Evolutionary conservation across 2,113 vertebrate genomes (phyloP), one percentile per base, ranked within the genome.

Genomic region (Elephantulus edwardii): DNA sequence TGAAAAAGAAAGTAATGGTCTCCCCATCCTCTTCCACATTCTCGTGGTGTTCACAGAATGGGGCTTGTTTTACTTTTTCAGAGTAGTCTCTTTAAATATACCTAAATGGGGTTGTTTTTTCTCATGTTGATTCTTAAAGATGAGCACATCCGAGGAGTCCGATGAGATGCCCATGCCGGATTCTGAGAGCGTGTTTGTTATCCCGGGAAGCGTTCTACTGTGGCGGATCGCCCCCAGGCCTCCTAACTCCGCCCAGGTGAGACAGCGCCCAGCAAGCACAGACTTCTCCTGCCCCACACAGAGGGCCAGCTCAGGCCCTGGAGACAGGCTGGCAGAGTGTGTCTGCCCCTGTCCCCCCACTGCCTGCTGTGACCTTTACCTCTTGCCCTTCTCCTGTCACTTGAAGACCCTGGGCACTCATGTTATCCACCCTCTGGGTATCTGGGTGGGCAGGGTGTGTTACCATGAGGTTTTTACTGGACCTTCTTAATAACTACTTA

Each of bases 191-290:
- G 98, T 99, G 12, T 98, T 97, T 58, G 98, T 99, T 80, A 99
- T 99, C 95, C 98, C 99, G 3, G 99, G 99, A 75, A 99, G 99
- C 54, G 97, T 98, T 88, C 98, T 99, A 90, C 97, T 99, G 35
- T 99, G 99, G 99, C 98, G 98, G 95, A 99, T 99, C 97, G 98
- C 98, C 17, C 99, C 99, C 5, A 97, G 99, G 86, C 99, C 99
- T n/a, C 97, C 98, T 11, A 99, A 99, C 93, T 99, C 99, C 2
- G 96, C 98, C 48, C 98, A 99, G 99, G 99, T 99, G 74, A 96
- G 97, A 16, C 71, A 0, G 3, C 4, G 50, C n/a, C 2, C 76
- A 24, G n/a, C 81, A 5, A 6, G 13, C 62, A 2, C 6, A 17
- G 62, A 30, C 64, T 35, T 3, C 56, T 60, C 26, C 8, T 10